These are phyloP conservation scores for Sebastes matsubarae DNA, from an alignment of 2,797 vertebrate species.

Conservation along the genomic window DNA sequence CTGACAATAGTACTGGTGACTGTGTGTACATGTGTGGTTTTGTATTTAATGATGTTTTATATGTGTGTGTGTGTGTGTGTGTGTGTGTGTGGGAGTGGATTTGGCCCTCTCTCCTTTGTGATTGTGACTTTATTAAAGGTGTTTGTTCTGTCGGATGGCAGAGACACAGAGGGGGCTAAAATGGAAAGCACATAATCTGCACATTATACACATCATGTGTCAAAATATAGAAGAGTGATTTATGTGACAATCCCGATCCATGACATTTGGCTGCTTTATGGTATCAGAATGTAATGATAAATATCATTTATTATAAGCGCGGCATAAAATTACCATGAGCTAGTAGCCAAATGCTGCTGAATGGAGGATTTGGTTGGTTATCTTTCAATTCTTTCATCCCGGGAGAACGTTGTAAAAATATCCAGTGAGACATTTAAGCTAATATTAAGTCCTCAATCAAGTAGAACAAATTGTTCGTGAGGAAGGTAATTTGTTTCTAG, in stretches of 20 bases:
- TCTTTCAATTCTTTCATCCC: slow-evolving; percentile 47
- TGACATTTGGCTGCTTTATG: slow-evolving; percentile 63
- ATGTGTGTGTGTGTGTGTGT: slow-evolving; percentile 11
- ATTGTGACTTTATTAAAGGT: slow-evolving; percentile 80
- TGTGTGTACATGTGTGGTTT: slow-evolving; percentile 17
- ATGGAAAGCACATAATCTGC: slow-evolving; percentile 70
- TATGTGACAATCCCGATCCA: slow-evolving; percentile 56
- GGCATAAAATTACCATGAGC: slow-evolving; percentile 76
- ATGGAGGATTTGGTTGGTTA: slow-evolving; percentile 62
- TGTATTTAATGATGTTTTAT: slow-evolving; percentile 42
- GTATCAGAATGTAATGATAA: slow-evolving; percentile 63
- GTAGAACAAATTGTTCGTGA: background rate
- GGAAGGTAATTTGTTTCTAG: background rate
- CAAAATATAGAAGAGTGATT: slow-evolving; percentile 74
- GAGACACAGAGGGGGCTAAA: slow-evolving; percentile 64
- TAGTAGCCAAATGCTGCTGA: slow-evolving; percentile 65
- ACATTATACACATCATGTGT: slow-evolving; percentile 75
- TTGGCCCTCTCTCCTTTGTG: slow-evolving; percentile 88
- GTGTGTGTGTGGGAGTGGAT: slow-evolving; percentile 80
- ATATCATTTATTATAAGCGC: slow-evolving; percentile 67
- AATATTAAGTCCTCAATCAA: slow-evolving; percentile 4
- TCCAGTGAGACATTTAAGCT: slow-evolving; percentile 39
- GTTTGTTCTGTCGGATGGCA: slow-evolving; percentile 64
- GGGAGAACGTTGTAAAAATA: slow-evolving; percentile 62
- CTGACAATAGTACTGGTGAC: slow-evolving; percentile 47